Base-by-base conservation (phyloP, 2,113 vertebrate genomes). In the Dolichallabes microphthalmus region DNA sequence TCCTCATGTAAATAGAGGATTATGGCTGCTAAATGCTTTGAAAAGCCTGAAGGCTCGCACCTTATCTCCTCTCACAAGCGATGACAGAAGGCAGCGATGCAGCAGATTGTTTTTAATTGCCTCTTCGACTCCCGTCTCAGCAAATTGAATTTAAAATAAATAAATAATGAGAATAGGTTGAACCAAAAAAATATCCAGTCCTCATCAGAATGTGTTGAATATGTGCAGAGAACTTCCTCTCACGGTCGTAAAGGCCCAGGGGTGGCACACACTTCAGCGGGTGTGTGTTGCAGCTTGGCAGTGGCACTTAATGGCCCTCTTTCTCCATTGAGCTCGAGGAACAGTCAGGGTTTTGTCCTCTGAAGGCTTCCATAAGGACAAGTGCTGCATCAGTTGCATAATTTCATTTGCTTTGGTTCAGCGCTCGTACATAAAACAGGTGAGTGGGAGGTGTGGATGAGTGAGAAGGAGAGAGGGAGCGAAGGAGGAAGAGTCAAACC, bases 241-340 rank as follows among this genome's bases (percentile, higher is more conserved):
- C 82, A 69, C 76, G 39, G 17, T 75, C 58, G 63, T 80, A 83
- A 27, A 75, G 82, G 58, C 82, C 82, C 20, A 17, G 52, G 76
- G 57, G 76, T 81, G n/a, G 45, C 58, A 22, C 66, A 64, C 55
- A 63, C 85, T 82, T 58, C 52, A 81, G 68, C 27, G 55, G 60
- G 64, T 69, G 32, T 82, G 71, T 87, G 83, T 78, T 73, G 86
- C 80, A 66, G 79, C 83, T 85, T n/a, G 61, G 61, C 81, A 84
- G 87, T 82, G 52, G n/a, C 68, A 87, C 80, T 83, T 85, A 87
- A 87, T 85, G 69, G 74, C 73, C 57, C 27, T 61, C 61, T 74
- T 85, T 73, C 80, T 82, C 58, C 66, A 27, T 60, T 20, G 27
- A 74, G 55, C 75, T 77, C 30, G 15, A 69, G 61, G 68, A 79